Conservation (phyloP, 2,888 invertebrate species). For the Drosophila colorata region DNA sequence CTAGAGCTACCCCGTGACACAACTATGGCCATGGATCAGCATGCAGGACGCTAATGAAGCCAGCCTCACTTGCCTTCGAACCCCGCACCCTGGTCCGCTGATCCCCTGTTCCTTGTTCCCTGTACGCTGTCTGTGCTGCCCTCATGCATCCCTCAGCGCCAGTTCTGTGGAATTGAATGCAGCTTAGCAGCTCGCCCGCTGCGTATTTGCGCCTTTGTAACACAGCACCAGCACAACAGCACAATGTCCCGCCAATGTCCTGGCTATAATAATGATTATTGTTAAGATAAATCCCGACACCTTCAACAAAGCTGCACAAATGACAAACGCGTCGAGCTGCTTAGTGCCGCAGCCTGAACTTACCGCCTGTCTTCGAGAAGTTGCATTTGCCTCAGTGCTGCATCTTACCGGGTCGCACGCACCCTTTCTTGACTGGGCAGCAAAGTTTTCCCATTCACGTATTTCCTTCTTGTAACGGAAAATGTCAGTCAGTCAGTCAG, state of each 20-base stretch:
- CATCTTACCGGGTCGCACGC: slow-evolving; percentile 7
- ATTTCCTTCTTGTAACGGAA: slow-evolving; percentile 63
- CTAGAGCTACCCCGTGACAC: slow-evolving; percentile 68
- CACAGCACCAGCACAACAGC: slow-evolving; percentile 45
- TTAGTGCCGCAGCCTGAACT: slow-evolving; percentile 10
- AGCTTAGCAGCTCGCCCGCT: slow-evolving; percentile 77
- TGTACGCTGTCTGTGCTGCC: slow-evolving; percentile 16
- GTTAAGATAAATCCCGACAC: slow-evolving; percentile 85
- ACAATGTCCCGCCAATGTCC: slow-evolving; percentile 49
- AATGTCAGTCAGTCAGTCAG: slow-evolving; percentile 61
- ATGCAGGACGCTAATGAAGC: slow-evolving; percentile 66
- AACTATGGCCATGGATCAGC: slow-evolving; percentile 18
- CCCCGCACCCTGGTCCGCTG: slow-evolving; percentile 2
- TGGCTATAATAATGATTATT: slow-evolving; percentile 78
- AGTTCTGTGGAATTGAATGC: slow-evolving; percentile 64
- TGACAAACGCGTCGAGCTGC: slow-evolving; percentile 76
- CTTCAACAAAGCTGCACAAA: slow-evolving; percentile 83
- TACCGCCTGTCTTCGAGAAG: slow-evolving; percentile 34
- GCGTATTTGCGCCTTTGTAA: slow-evolving; percentile 74
- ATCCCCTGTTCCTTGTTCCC: background rate
- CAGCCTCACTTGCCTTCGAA: slow-evolving; percentile 20
- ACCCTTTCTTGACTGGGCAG: slow-evolving; percentile 23
- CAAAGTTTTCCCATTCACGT: slow-evolving; percentile 12
- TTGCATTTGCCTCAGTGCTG: slow-evolving; percentile 27
- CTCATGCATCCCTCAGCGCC: slow-evolving; percentile 54